Base-by-base conservation (phyloP, 2,113 vertebrate species). In the Mormyrus iriodes region DNA sequence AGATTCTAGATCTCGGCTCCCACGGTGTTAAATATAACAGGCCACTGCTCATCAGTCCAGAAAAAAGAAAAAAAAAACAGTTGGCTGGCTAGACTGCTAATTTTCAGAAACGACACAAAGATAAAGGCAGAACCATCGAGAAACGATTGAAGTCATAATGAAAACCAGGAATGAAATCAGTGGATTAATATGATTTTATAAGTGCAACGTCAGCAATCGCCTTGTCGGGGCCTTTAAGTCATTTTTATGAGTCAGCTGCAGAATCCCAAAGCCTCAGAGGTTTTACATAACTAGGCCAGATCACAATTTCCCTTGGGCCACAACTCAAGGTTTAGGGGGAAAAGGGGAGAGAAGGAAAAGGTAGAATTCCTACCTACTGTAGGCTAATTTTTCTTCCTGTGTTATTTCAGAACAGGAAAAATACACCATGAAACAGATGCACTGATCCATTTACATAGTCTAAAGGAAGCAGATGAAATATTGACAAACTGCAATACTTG, bases 221-320 rank as follows among this genome's bases (percentile, higher is more conserved):
- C 86, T 61, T 21, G 87, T 48, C 21, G 4, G 69, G 84, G 69
- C 73, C 69, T 35, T 84, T 84, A 83, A 88, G 55, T 84, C 73
- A 39, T 88, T 88, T 90, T 90, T 90, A 90, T 35, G 51, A 88
- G 86, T 88, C 73, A 83, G 51, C 52, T 19, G 19, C n/a, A 65
- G 53, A 13, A 42, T 53, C 15, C 52, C 46, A 24, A 12, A 7
- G 69, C 85, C 69, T 53, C 15, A 44, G 21, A 87, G 89, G 46
- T 19, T 53, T 87, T 55, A 61, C 88, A 55, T 51, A 48, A 39
- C 42, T 48, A 58, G 58, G n/a, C 79, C 61, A 88, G 88, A 88
- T 85, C 58, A 21, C 10, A 21, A 31, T 65, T 44, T 85, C 79
- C 76, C 31, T 9, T 44, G 15, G 39, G 51, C 31, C 65, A 12